Base-by-base conservation (phyloP, 2,797 vertebrate species). In the Capromys pilorides region DNA sequence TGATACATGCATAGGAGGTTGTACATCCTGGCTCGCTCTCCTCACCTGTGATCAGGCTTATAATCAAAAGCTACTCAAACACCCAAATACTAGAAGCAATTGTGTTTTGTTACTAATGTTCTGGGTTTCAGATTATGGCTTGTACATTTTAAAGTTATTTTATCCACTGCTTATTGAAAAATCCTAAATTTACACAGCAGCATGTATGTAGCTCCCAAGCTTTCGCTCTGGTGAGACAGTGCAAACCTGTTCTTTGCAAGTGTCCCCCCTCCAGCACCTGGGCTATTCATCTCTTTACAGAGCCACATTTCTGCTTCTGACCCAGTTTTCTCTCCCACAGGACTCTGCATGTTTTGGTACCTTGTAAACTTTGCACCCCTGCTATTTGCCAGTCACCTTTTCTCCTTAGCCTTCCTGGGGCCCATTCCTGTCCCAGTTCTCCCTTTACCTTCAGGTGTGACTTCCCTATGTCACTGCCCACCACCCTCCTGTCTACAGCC, bases 251-350 rank as follows among this genome's bases (percentile, higher is more conserved):
- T 21, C 82, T 78, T 93, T 54, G 77, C 24, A 78, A 57, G 24
- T 69, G 31, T 31, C 24, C n/a, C 79, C n/a, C 62, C 7, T 80
- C 39, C 51, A 66, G 71, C 67, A 59, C 61, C 41, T 81, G 87
- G 61, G 16, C 12, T 45, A 61, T 88, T 86, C 21, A 51, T 67
- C 66, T 91, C 77, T 36, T 41, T 51, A 54, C 5, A 75, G 87
- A 93, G 21, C 22, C 79, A 3, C 51, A 85, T 93, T 26, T 87
- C 59, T 86, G 14, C 36, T 66, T 94, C 59, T 93, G 79, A 88
- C 69, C 89, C 36, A 80, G 36, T 93, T 92, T 90, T 33, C 19
- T 66, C 86, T 82, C 81, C 36, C 54, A 77, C 31, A 83, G 79
- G 71, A 92, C 21, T 85, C 31, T 78, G 51, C 5, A n/a, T 24